Evolutionary conservation across 2,888 invertebrate species (phyloP), one percentile per base, ranked within the genome.

Genomic region (Acheta domesticus): DNA sequence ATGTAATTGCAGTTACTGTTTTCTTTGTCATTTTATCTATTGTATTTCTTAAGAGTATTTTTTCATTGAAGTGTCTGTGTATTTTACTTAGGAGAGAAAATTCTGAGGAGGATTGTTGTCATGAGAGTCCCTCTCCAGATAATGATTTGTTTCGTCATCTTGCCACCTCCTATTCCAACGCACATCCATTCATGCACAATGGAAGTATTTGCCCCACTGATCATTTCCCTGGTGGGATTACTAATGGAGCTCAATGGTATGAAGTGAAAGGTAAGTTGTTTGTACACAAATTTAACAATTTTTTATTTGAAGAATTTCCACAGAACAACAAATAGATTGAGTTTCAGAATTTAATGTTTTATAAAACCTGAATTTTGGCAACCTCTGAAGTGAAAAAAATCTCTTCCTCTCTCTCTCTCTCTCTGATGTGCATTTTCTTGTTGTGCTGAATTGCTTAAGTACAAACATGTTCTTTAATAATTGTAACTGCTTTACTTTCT

Each of bases 191-290:
- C 3, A 97, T 98, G 97, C 89, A 89, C 80, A 87, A 87, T 12
- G 96, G 96, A 0, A 89, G 91, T 82, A 91, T 92, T 12, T 96
- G 94, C 85, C 90, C 89, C 48, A 89, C 89, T 0, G 96, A 96
- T 83, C 88, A 89, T 83, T 97, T 97, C 85, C 85, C 88, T 2
- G 89, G 91, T 50, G 97, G 97, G 49, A 91, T 97, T 82, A 96
- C 96, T 5, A 98, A 98, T 85, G 98, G 98, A 14, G 97, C 97
- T 8, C 89, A 90, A 83, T 98, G 98, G 98, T 98, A 96, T 86
- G 93, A 93, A 85, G 92, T 96, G 0, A 88, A 90, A 88, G 97
- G 96, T 84, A 83, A 76, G 82, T 82, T 82, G 19, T 81, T 73
- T 79, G 74, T 50, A 36, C 36, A 36, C 12, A 76, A 75, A 48